These are phyloP conservation scores for Lithosia quadra DNA, from an alignment of 2,888 invertebrate species.

Conservation along the genomic window DNA sequence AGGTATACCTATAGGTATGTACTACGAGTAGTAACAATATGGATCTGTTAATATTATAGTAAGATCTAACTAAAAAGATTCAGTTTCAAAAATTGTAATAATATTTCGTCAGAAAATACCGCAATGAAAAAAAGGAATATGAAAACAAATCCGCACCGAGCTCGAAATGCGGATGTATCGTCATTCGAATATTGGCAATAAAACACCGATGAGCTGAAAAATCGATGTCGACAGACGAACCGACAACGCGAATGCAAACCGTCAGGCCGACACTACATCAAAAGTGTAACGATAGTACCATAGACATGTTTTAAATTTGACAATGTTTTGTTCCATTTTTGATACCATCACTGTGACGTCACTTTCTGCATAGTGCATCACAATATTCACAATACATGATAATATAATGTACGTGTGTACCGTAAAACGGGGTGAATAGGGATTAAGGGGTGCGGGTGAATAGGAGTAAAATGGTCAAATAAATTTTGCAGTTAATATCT, in stretches of 20 bases:
- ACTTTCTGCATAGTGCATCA: neutral
- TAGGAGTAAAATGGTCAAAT: no score
- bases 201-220: constrained; percentile 86
- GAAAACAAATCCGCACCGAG: constrained; percentile 56
- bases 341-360: constrained; percentile 4
- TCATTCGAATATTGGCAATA: constrained; percentile 84
- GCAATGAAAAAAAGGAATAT: constrained; percentile 47
- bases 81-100: constrained; percentile 30
- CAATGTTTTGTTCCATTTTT: constrained; percentile 42
- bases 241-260: constrained; percentile 49
- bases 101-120: constrained; percentile 30
- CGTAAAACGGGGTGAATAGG: no score
- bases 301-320: constrained; percentile 42
- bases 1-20: no score
- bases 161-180: constrained; percentile 65
- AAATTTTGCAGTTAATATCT: no score
- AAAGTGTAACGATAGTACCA: constrained; percentile 22
- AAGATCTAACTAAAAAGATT: neutral
- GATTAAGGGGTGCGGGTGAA: neutral
- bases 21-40: no score
- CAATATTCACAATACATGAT: neutral
- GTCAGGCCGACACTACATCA: constrained; percentile 45
- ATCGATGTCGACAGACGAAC: constrained; percentile 85
- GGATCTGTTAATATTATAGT: no score
- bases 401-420: no score